Evolutionary conservation across 2,113 vertebrate genomes (phyloP).

Genomic region (Ceyx cyanopectus): DNA sequence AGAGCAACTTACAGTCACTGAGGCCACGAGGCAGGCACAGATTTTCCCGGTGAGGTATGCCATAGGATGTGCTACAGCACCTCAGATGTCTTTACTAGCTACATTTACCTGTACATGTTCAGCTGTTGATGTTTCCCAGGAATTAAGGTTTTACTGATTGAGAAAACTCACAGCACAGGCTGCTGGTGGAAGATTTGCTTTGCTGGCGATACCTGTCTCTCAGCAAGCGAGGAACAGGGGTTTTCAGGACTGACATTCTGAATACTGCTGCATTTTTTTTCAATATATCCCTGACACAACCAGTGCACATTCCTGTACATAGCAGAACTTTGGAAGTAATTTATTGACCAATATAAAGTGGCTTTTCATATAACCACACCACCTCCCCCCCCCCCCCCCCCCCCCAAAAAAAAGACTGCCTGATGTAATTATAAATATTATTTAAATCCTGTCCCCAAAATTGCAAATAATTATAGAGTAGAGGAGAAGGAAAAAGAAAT

Average conservation of each 20-base stretch:
- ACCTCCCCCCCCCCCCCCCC: too few relatives aligned
- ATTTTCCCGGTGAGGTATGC: background rate
- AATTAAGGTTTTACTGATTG: background rate
- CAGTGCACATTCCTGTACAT: background rate
- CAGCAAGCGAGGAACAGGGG: background rate
- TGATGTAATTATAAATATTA: background rate
- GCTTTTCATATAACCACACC: background rate
- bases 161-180: background rate
- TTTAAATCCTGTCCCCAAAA: background rate
- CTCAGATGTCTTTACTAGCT: background rate
- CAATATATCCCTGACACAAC: fast-evolving
- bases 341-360: background rate
- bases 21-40: background rate
- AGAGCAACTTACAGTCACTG: background rate
- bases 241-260: background rate
- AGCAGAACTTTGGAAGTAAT: background rate
- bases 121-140: background rate
- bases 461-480: background rate
- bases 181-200: background rate
- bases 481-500: background rate
- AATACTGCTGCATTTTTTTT: background rate
- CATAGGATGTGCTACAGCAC: background rate
- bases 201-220: background rate
- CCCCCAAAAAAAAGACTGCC: background rate
- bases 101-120: fast-evolving